These are phyloP conservation scores for Caenorhabditis drosophilae DNA, from an alignment of 2,888 invertebrate genomes.

Conservation along the genomic window DNA sequence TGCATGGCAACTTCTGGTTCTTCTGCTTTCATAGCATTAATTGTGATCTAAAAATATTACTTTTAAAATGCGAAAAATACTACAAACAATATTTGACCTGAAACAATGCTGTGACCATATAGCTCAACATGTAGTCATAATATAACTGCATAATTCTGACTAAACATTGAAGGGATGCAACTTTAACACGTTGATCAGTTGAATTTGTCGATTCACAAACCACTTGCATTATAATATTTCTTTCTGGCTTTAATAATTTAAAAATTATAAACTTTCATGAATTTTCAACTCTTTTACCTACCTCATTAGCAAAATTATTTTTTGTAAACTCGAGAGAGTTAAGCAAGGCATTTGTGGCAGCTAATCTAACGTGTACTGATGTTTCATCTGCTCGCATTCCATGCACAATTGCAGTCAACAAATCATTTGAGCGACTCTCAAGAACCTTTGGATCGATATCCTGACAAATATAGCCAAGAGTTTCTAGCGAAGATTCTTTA, in stretches of 20 bases:
- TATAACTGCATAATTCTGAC: slow-evolving; percentile 97
- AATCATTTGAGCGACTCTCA: slow-evolving; percentile 89
- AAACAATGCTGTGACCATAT: slow-evolving; percentile 96
- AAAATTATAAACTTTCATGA: neutral
- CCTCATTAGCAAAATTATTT: slow-evolving; percentile 95
- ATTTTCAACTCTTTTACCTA: slow-evolving; percentile 9
- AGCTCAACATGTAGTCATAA: slow-evolving; percentile 98
- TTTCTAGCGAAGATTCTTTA: slow-evolving; percentile 94
- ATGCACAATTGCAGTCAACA: slow-evolving; percentile 96
- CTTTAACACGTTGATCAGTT: slow-evolving; percentile 86
- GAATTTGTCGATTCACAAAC: slow-evolving; percentile 98
- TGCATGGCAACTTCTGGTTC: slow-evolving; percentile 81
- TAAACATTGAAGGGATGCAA: slow-evolving; percentile 92
- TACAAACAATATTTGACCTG: slow-evolving; percentile 74
- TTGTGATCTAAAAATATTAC: slow-evolving; percentile 78
- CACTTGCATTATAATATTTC: slow-evolving; percentile 99
- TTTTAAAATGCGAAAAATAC: neutral
- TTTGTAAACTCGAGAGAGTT: slow-evolving; percentile 98
- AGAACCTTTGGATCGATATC: slow-evolving; percentile 83
- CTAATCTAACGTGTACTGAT: slow-evolving; percentile 83
- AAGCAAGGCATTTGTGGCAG: slow-evolving; percentile 92
- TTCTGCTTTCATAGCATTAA: slow-evolving; percentile 97
- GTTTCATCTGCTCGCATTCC: slow-evolving; percentile 95
- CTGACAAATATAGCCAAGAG: slow-evolving; percentile 98
- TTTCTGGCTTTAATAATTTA: slow-evolving; percentile 77